Evolutionary conservation across 1,140 invertebrate species (phyloP).

Genomic region (Procambarus clarkii): DNA sequence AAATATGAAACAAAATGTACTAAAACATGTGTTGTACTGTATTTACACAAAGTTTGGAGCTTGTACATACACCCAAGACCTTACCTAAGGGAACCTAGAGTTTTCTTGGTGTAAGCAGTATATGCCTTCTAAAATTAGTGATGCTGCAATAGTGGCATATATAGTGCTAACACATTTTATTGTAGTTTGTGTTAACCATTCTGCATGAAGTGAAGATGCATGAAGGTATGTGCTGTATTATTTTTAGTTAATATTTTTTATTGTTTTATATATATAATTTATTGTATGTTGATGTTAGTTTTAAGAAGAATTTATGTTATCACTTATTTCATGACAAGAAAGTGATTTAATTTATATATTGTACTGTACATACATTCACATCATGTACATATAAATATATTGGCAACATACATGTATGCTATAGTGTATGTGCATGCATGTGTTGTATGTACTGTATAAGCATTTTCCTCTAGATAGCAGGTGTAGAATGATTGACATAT

Average conservation of each 20-base stretch:
- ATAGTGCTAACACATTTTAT: neutral
- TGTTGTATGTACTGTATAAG: too few relatives aligned
- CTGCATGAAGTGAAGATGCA: slow-evolving; percentile 56
- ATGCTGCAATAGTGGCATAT: neutral
- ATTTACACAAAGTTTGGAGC: neutral
- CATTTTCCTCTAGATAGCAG: too few relatives aligned
- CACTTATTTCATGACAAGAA: too few relatives aligned
- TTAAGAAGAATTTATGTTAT: too few relatives aligned
- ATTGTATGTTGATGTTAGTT: neutral
- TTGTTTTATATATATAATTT: neutral
- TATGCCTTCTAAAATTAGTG: neutral
- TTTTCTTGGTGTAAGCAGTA: slow-evolving; percentile 50
- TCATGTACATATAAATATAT: too few relatives aligned
- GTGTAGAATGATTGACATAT: too few relatives aligned
- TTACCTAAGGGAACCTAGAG: slow-evolving; percentile 50
- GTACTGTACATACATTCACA: too few relatives aligned
- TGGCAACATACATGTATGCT: too few relatives aligned
- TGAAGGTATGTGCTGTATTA: slow-evolving; percentile 42
- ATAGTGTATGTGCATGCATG: too few relatives aligned
- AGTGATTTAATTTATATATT: too few relatives aligned
- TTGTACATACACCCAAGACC: slow-evolving; percentile 35
- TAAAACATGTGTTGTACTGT: neutral
- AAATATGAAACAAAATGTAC: neutral
- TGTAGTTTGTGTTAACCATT: slow-evolving; percentile 19
- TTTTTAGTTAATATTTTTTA: neutral